A percentile compares a stretch with the other conserved stretches of the same genome.
Conservation (phyloP, 2,113 vertebrate genomes). For the Todiramphus chloris region DNA sequence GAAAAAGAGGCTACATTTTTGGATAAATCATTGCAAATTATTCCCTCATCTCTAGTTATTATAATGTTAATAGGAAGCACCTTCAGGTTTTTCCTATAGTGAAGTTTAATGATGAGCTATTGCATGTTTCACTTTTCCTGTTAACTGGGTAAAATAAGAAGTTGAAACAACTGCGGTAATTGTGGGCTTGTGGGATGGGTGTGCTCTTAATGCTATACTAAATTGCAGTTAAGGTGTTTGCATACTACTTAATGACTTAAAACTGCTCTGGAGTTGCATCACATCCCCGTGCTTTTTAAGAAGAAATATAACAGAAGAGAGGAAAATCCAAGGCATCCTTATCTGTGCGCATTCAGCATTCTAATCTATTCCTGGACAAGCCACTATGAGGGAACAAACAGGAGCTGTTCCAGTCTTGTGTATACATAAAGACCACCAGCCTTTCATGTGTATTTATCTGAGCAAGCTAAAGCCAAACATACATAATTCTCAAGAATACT, state of each 20-base stretch:
- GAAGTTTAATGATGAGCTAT: slow-evolving; percentile 40
- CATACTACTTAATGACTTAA: background rate
- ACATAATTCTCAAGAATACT: background rate
- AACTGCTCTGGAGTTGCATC: background rate
- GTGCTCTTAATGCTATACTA: background rate
- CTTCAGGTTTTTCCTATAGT: slow-evolving; percentile 47
- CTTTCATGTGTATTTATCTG: background rate
- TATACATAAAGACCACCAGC: background rate
- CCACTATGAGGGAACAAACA: background rate
- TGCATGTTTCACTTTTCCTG: slow-evolving; percentile 28
- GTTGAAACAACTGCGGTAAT: slow-evolving; percentile 12
- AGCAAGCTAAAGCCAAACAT: background rate
- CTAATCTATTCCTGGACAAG: background rate
- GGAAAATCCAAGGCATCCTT: background rate
- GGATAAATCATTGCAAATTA: slow-evolving; percentile 67
- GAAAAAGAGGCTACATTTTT: slow-evolving; percentile 61
- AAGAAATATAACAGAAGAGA: background rate
- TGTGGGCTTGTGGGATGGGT: background rate
- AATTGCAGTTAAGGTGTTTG: slow-evolving; percentile 27
- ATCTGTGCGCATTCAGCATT: background rate
- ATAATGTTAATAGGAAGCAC: slow-evolving; percentile 56
- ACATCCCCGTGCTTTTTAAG: background rate
- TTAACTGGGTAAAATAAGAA: slow-evolving; percentile 22
- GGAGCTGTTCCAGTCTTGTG: background rate
- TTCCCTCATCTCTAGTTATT: slow-evolving; percentile 52